Evolutionary conservation across 2,113 vertebrate species (phyloP).

Genomic region (Alaudala cheleensis): DNA sequence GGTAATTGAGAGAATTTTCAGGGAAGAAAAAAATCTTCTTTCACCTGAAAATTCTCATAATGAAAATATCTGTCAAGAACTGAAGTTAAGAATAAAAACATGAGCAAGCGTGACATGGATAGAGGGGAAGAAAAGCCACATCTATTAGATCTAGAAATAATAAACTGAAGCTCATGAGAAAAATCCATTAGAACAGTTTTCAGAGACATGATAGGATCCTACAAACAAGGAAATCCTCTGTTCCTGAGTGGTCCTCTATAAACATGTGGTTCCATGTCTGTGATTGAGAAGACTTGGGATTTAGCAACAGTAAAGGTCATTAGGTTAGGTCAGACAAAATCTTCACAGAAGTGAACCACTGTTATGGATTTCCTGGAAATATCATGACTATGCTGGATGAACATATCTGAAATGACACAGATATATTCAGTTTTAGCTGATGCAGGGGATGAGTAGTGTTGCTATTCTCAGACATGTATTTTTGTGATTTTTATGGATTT

Average conservation of each 20-base stretch:
- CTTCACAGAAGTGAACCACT: neutral
- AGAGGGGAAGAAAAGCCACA: neutral
- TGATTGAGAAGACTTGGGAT: neutral
- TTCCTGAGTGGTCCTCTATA: neutral
- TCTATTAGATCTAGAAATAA: neutral
- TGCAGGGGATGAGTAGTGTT: neutral
- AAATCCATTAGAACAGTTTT: neutral
- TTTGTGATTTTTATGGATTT: neutral
- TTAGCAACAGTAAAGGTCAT: neutral
- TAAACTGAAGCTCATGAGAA: neutral
- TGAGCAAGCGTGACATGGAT: neutral
- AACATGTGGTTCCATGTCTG: neutral
- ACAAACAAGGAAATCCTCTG: neutral
- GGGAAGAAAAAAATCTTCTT: neutral
- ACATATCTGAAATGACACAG: neutral
- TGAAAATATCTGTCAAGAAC: neutral
- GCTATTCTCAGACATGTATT: neutral
- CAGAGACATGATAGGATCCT: neutral
- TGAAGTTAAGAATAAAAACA: neutral
- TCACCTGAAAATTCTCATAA: neutral
- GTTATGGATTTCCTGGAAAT: neutral
- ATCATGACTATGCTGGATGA: neutral
- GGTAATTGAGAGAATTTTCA: neutral
- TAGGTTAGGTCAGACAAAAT: neutral
- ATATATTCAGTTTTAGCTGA: neutral